Evolutionary conservation across 2,888 invertebrate species (phyloP), one percentile per base, ranked within the genome.

Genomic region (Pristionchus exspectatus): DNA sequence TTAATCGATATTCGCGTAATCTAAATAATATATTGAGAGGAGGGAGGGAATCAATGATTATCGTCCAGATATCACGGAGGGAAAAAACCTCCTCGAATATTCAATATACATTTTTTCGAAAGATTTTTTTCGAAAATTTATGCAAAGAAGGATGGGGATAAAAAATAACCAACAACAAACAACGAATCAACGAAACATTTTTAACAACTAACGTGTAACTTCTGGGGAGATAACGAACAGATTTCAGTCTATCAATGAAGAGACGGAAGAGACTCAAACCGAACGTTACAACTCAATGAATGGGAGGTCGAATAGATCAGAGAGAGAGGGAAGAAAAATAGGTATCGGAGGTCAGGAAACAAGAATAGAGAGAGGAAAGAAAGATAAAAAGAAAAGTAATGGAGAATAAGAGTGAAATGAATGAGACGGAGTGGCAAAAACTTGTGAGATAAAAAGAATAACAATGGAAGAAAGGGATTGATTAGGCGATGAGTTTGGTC

Each of bases 401-500:
- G 1, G 18, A 18, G n/a, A 14, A 14, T 16, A 81, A 50, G n/a
- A 50, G 54, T 54, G 50, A 72, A 72, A 33, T 24, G 81, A 74
- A 74, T 33, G 24, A 38, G 74, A 14, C 12, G 27, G 69, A 12
- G 69, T 69, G 5, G 27, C 38, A 77, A 21, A 24, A 44, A 77
- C 30, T 59, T 24, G 69, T 50, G 44, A 50, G 33, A 44, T 1
- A 77, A 30, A 38, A 77, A 24, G 21, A 44, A 38, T 3, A 38
- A 77, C 10, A 77, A 77, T 10, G 38, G n/a, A 69, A 1, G 9
- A 14, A 10, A 10, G 30, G 10, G 9, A 63, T 18, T 12, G 24
- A 24, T 33, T 89, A 94, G 27, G 93, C 94, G 90, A 95, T 95
- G 88, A 98, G 96, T 96, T 98, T 98, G 93, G 98, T 97, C 95